These are phyloP conservation scores for Hozukius guyotensis DNA, from an alignment of 2,797 vertebrate species.

Conservation along the genomic window DNA sequence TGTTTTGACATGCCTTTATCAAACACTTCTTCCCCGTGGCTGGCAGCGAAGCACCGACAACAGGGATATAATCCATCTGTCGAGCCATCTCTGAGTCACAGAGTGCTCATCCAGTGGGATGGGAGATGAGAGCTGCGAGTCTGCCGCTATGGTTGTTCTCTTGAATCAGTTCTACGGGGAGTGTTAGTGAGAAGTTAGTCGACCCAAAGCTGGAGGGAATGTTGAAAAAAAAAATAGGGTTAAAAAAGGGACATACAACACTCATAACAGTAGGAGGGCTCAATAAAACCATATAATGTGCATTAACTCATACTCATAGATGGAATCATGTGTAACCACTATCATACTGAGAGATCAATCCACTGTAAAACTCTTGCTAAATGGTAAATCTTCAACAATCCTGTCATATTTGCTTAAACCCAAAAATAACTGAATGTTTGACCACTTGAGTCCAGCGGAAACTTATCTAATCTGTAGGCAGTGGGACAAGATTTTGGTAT, in stretches of 20 bases:
- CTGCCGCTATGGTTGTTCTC: conserved; percentile 48
- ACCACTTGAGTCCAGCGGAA: too few relatives aligned
- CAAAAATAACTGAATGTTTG: too few relatives aligned
- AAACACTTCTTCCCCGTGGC: conserved; percentile 44
- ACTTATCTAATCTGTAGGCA: too few relatives aligned
- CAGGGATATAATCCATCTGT: conserved; percentile 67
- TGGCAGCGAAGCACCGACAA: conserved; percentile 33
- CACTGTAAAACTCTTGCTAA: background rate
- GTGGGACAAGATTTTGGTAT: too few relatives aligned
- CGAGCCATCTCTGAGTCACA: conserved; percentile 58
- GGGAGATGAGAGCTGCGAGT: conserved; percentile 33
- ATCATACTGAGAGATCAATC: background rate
- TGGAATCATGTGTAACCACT: background rate
- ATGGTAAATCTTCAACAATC: background rate
- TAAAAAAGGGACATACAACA: conserved; percentile 9
- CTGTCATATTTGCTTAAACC: background rate
- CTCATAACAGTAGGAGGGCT: background rate
- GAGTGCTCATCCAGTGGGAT: conserved; percentile 48
- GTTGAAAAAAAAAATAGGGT: background rate
- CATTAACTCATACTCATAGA: background rate
- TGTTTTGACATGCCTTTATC: conserved; percentile 63
- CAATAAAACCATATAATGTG: background rate
- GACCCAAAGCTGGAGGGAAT: conserved; percentile 38
- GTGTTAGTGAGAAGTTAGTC: conserved; percentile 36
- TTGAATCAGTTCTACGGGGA: conserved; percentile 46